phyloP scores from a whole-genome alignment of 2,797 vertebrate species.

The Adelosebastes latens region DNA sequence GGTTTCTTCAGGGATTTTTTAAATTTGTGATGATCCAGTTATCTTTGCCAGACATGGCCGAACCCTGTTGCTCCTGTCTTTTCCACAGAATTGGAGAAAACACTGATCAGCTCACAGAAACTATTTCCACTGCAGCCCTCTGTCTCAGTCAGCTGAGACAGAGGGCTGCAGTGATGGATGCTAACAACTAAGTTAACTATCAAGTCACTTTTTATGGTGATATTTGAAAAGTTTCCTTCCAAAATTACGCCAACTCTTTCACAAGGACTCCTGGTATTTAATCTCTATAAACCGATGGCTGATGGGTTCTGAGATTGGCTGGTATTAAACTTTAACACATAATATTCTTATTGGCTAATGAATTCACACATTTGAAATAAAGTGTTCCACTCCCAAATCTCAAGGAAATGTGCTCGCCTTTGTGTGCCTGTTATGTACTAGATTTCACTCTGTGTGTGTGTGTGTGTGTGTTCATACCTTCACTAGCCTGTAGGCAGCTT shows the following conservation, averaged over 20 bases:
- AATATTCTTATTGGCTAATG: neutral
- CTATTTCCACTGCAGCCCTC: neutral
- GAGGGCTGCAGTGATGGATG: neutral
- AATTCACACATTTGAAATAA: neutral
- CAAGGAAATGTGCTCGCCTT: neutral
- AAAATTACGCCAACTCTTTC: neutral
- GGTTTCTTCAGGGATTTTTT: neutral
- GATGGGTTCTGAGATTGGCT: neutral
- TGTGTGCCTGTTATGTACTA: constrained; percentile 2
- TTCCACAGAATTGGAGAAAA: neutral
- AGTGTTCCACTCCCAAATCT: neutral
- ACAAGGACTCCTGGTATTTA: neutral
- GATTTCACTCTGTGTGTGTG: neutral
- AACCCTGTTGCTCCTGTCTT: neutral
- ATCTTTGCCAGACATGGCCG: neutral
- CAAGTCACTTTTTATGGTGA: neutral
- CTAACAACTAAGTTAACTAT: neutral
- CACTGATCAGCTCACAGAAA: neutral
- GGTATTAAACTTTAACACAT: neutral
- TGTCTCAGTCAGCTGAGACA: neutral
- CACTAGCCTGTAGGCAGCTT: constrained; percentile 49
- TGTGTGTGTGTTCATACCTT: constrained; percentile 20
- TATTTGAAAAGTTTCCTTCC: neutral
- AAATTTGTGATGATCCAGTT: neutral
- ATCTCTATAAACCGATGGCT: no score